A percentile compares a stretch with the other conserved stretches of the same genome.
Conservation (phyloP, 2,113 vertebrate species). For the Hemicordylus capensis region DNA sequence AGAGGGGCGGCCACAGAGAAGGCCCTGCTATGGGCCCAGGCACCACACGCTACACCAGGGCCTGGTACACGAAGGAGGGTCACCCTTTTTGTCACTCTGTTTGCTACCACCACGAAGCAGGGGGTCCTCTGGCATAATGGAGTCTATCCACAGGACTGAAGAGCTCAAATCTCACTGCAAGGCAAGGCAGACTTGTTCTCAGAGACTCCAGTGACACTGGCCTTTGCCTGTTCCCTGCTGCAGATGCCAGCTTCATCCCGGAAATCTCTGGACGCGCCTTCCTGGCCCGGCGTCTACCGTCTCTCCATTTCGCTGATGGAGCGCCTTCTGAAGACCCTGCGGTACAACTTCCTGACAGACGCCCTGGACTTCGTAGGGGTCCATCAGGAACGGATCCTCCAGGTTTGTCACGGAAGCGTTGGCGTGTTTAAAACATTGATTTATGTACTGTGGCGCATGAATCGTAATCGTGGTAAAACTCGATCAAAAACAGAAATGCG, state of each 20-base stretch:
- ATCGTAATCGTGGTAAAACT: not conserved
- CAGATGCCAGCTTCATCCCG: slow-evolving; percentile 82
- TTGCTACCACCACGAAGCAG: not conserved
- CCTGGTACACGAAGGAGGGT: no score
- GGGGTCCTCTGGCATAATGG: not conserved
- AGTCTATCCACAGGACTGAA: not conserved
- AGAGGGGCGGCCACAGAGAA: no score
- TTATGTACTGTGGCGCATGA: no score
- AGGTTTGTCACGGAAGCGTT: slow-evolving; percentile 73
- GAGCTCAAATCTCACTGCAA: no score
- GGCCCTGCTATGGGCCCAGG: no score
- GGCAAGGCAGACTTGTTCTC: not conserved
- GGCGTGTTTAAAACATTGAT: not conserved
- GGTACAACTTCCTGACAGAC: slow-evolving; percentile 94
- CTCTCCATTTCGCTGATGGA: slow-evolving; percentile 96
- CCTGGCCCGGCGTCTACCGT: slow-evolving; percentile 94
- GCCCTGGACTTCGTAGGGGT: slow-evolving; percentile 96
- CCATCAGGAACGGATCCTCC: slow-evolving; percentile 94
- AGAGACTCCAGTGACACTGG: not conserved
- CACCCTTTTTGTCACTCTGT: not conserved
- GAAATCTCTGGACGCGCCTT: slow-evolving; percentile 89
- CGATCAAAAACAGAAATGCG: not conserved
- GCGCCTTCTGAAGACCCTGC: slow-evolving; percentile 92
- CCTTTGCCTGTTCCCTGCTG: accelerated
- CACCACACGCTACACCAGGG: no score